Conservation (phyloP, 2,113 vertebrate species). For the Excalfactoria chinensis region DNA sequence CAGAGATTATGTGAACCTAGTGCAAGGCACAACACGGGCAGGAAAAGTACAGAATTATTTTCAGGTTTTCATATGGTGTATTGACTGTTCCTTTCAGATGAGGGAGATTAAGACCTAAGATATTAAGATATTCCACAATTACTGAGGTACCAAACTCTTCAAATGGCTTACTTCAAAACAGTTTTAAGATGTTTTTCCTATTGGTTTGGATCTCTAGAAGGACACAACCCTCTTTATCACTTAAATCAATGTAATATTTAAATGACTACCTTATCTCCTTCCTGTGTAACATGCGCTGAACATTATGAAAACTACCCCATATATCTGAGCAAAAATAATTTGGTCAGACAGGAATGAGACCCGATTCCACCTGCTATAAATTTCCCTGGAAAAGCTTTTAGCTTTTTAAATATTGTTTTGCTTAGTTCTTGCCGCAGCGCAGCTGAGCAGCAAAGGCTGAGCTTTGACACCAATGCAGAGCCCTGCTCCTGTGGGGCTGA, state of each 20-base stretch:
- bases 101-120: neutral
- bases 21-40: neutral
- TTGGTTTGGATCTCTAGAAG: neutral
- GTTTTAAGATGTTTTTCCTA: neutral
- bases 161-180: neutral
- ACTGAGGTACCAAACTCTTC: neutral
- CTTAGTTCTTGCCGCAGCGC: neutral
- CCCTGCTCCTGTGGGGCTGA: rapidly evolving
- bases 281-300: neutral
- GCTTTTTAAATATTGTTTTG: neutral
- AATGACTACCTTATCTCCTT: conserved; percentile 14
- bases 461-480: neutral
- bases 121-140: neutral
- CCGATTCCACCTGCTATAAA: neutral
- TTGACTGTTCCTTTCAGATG: neutral
- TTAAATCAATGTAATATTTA: conserved; percentile 4
- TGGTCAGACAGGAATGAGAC: neutral
- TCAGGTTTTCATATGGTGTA: neutral
- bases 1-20: neutral
- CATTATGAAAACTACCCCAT: neutral
- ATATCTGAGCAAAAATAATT: neutral
- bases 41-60: neutral
- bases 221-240: neutral
- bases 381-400: neutral
- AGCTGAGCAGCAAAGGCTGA: neutral